A percentile compares a stretch with the other conserved stretches of the same genome.
phyloP scores from a whole-genome alignment of 2,888 invertebrate species.

The Lochmaea crataegi region DNA sequence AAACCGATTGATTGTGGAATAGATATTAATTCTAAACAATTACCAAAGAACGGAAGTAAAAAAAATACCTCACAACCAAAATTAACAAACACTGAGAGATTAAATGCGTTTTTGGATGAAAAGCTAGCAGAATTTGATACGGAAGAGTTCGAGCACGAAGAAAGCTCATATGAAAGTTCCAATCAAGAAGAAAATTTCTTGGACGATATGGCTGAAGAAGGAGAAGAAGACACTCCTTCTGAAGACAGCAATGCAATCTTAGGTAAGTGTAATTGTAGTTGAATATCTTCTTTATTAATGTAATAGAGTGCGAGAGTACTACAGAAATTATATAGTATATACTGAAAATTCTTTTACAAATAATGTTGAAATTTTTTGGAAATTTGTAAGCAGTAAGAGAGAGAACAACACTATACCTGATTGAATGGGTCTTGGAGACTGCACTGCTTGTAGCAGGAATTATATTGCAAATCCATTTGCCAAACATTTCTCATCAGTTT shows the following conservation, averaged over 20 bases:
- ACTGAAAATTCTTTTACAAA: too few relatives aligned
- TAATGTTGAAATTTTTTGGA: too few relatives aligned
- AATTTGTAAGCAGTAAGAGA: too few relatives aligned
- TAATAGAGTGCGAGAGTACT: too few relatives aligned
- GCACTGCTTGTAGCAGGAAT: too few relatives aligned
- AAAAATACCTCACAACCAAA: not conserved
- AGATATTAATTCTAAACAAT: not conserved
- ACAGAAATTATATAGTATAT: too few relatives aligned
- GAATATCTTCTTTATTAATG: too few relatives aligned
- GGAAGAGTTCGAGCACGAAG: slow-evolving; percentile 37
- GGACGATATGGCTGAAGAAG: slow-evolving; percentile 60
- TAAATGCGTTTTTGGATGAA: slow-evolving; percentile 40
- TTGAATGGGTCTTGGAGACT: too few relatives aligned
- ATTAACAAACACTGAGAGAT: slow-evolving; percentile 28
- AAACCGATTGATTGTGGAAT: slow-evolving; percentile 20
- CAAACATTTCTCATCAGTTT: too few relatives aligned
- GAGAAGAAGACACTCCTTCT: slow-evolving; percentile 61
- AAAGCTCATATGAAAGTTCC: slow-evolving; percentile 26
- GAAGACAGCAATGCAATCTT: slow-evolving; percentile 61
- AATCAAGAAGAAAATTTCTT: slow-evolving; percentile 46
- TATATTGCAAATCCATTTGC: too few relatives aligned
- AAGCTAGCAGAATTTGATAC: slow-evolving; percentile 37
- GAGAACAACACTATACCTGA: too few relatives aligned
- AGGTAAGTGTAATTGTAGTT: not conserved
- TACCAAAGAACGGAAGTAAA: not conserved